A percentile compares a stretch with the other conserved stretches of the same genome.
Evolutionary conservation across 2,797 vertebrate species (phyloP).

Genomic region (Picus viridis): DNA sequence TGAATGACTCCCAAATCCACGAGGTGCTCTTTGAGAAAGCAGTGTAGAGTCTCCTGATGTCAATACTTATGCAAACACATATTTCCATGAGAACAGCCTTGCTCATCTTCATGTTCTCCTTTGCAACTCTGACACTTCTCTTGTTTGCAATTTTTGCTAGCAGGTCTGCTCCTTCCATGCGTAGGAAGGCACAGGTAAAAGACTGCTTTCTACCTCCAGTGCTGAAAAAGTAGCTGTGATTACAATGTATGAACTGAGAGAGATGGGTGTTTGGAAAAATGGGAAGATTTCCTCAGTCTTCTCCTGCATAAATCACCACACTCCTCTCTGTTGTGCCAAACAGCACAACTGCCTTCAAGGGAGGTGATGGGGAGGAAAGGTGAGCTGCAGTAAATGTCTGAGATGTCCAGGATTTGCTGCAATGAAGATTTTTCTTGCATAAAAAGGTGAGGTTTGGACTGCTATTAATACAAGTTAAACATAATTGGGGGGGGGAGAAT

Average conservation of each 20-base stretch:
- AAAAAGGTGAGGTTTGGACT: not conserved
- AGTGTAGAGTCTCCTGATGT: not conserved
- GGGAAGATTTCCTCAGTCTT: not conserved
- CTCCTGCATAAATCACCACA: not conserved
- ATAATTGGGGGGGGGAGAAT: not conserved
- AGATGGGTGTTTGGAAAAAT: not conserved
- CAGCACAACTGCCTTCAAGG: not conserved
- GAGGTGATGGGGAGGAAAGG: not conserved
- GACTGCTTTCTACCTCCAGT: not conserved
- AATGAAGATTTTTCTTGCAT: not conserved
- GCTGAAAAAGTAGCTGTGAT: not conserved
- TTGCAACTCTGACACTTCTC: not conserved
- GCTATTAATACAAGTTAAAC: not conserved
- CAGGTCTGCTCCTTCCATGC: not conserved
- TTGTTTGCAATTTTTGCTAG: not conserved
- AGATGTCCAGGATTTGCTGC: not conserved
- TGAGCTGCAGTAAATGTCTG: not conserved
- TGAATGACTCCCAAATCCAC: constrained; percentile 31
- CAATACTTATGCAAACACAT: constrained; percentile 4
- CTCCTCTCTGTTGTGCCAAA: not conserved
- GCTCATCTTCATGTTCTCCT: not conserved
- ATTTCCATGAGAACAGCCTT: constrained; percentile 9
- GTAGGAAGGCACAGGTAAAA: not conserved
- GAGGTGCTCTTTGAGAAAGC: constrained; percentile 38
- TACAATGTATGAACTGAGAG: not conserved